phyloP scores from a whole-genome alignment of 2,797 vertebrate genomes.

The Phalanger gymnotis region DNA sequence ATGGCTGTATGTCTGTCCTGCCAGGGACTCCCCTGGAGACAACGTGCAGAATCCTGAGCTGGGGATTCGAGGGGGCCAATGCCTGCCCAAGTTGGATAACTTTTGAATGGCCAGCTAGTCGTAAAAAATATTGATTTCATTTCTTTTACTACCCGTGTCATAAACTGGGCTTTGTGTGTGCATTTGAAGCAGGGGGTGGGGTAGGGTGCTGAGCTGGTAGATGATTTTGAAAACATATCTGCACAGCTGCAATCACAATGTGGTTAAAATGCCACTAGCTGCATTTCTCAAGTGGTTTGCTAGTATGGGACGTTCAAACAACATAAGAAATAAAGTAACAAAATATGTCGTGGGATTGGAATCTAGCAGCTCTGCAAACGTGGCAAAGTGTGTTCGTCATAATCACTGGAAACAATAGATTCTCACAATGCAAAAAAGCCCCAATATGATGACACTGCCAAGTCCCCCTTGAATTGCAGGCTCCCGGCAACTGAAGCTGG shows the following conservation, averaged over 20 bases:
- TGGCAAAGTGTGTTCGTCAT: background rate
- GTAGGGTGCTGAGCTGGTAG: background rate
- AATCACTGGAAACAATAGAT: background rate
- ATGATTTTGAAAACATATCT: background rate
- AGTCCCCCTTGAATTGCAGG: background rate
- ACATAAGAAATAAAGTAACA: background rate
- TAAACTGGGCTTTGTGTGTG: constrained; percentile 17
- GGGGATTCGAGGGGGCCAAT: background rate
- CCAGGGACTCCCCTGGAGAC: background rate
- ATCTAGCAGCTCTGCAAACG: background rate
- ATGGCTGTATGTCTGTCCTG: background rate
- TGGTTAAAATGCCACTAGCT: background rate
- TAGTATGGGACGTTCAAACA: background rate
- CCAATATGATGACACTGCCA: background rate
- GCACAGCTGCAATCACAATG: constrained; percentile 1
- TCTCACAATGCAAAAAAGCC: background rate
- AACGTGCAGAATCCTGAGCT: background rate
- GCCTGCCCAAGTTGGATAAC: background rate
- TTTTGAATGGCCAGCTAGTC: background rate
- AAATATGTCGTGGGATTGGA: background rate
- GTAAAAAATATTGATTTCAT: constrained; percentile 33
- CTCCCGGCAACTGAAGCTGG: background rate
- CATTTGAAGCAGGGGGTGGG: constrained; percentile 6
- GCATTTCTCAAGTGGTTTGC: background rate
- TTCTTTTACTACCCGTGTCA: constrained; percentile 24